phyloP scores from a whole-genome alignment of 1,140 invertebrate species.

The Chironomus tepperi region DNA sequence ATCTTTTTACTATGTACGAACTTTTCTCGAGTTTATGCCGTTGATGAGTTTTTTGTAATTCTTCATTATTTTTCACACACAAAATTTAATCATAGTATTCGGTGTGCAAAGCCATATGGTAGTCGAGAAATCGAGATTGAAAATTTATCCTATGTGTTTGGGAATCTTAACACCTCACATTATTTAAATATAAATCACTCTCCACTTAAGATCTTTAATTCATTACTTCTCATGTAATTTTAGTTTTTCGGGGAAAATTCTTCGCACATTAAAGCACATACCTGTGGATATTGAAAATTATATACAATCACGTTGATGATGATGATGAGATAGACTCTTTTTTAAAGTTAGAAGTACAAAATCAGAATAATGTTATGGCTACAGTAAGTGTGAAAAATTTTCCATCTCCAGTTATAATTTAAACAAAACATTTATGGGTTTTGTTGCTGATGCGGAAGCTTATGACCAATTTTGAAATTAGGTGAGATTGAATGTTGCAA shows the following conservation, averaged over 20 bases:
- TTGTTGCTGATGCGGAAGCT: no score
- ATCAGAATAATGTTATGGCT: background rate
- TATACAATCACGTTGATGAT: conserved; percentile 1
- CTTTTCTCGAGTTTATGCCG: background rate
- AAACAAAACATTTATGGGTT: background rate
- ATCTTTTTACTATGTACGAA: background rate
- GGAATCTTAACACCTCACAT: conserved; percentile 20
- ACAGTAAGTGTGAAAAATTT: background rate
- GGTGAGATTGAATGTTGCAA: no score
- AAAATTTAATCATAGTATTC: background rate
- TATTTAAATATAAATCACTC: conserved; percentile 24
- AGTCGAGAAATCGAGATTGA: background rate
- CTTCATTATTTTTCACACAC: conserved; percentile 14
- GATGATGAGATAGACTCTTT: background rate
- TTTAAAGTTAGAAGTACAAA: background rate
- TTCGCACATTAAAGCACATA: background rate
- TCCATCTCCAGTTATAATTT: background rate
- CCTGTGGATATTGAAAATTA: conserved; percentile 13
- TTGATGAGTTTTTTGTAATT: background rate
- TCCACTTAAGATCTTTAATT: background rate
- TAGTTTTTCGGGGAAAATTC: background rate
- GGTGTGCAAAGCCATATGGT: background rate
- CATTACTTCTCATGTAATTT: background rate
- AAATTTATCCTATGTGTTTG: background rate
- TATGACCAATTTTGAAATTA: no score